phyloP scores from a whole-genome alignment of 2,113 vertebrate species.

The Cyanoramphus novaezelandiae region DNA sequence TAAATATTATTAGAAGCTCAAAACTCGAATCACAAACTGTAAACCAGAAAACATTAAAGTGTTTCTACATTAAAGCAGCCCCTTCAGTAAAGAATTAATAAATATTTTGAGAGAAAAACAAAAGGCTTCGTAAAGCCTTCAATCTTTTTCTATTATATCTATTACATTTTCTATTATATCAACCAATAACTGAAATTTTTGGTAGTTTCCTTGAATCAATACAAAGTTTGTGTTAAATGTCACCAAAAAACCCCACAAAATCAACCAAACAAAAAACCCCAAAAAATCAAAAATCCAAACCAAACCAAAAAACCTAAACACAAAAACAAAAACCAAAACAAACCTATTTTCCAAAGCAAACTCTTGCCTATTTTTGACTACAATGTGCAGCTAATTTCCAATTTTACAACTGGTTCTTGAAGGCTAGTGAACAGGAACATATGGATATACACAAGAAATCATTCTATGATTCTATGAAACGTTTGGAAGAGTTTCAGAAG shows the following conservation, averaged over 20 bases:
- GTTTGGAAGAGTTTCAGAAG: neutral
- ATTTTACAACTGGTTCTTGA: neutral
- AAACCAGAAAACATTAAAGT: neutral
- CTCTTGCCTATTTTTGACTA: neutral
- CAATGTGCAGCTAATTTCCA: neutral
- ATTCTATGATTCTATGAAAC: neutral
- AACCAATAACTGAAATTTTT: neutral
- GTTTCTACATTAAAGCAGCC: neutral
- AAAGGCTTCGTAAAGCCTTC: neutral
- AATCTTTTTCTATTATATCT: neutral
- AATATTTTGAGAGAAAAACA: neutral
- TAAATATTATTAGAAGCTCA: neutral
- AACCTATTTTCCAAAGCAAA: neutral
- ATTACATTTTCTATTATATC: neutral
- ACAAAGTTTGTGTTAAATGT: neutral
- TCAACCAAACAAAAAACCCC: too few relatives aligned
- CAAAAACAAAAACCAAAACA: neutral
- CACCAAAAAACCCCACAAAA: neutral
- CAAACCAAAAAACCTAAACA: neutral
- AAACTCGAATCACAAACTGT: neutral
- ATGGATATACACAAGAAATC: neutral
- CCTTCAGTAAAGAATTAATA: neutral
- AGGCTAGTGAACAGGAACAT: neutral
- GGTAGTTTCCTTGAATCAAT: neutral
- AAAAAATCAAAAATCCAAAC: neutral